These are phyloP conservation scores for Meloidogyne exigua DNA, from an alignment of 1,140 invertebrate species.

Conservation along the genomic window DNA sequence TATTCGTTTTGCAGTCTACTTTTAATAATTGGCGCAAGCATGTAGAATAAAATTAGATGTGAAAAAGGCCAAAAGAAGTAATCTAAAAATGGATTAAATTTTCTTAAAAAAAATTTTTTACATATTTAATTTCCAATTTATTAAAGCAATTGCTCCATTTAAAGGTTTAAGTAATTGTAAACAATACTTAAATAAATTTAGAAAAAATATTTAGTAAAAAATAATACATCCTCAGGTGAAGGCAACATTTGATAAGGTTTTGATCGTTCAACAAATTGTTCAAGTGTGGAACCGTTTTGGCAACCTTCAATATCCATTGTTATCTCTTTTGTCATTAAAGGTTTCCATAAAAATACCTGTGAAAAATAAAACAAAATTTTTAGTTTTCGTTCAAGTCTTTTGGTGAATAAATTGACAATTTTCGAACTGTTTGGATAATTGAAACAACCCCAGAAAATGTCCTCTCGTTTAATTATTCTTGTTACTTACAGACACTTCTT, in stretches of 20 bases:
- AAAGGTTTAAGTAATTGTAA: slow-evolving; percentile 1
- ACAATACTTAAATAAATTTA: neutral
- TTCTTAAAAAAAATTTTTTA: neutral
- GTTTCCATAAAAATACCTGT: slow-evolving; percentile 32
- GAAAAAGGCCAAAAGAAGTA: neutral
- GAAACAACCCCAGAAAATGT: too few relatives aligned
- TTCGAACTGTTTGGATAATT: too few relatives aligned
- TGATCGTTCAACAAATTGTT: slow-evolving; percentile 28
- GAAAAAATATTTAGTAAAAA: neutral
- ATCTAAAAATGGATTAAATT: neutral
- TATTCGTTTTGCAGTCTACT: too few relatives aligned
- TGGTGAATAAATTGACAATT: too few relatives aligned
- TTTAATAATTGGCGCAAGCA: too few relatives aligned
- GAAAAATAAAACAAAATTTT: too few relatives aligned
- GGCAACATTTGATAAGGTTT: slow-evolving; percentile 18
- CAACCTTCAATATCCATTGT: slow-evolving; percentile 22
- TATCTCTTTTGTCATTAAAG: slow-evolving; percentile 11
- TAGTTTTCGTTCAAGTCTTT: too few relatives aligned
- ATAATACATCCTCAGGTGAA: slow-evolving; percentile 13
- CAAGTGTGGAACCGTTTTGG: slow-evolving; percentile 23
- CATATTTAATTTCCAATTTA: neutral
- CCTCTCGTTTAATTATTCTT: too few relatives aligned
- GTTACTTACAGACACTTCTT: too few relatives aligned
- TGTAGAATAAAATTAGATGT: too few relatives aligned
- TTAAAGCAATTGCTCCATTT: neutral